Percentiles rank a stretch among this genome's conserved stretches.
Conservation (phyloP, 2,888 invertebrate species). For the Matsumyia berberina region DNA sequence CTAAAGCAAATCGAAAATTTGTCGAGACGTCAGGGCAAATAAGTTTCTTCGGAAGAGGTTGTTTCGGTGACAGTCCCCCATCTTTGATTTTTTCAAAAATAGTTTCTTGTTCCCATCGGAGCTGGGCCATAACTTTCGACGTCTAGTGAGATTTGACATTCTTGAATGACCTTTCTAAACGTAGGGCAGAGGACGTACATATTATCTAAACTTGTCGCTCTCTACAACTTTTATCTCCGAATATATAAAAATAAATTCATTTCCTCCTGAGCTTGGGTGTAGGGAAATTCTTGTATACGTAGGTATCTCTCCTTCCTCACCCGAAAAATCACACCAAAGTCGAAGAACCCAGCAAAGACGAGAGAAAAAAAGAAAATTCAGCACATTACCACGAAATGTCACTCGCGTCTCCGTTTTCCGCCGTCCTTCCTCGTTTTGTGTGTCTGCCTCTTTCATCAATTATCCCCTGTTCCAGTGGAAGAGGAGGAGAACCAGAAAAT, state of each 20-base stretch:
- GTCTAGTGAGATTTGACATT: no score
- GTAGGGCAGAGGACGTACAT: no score
- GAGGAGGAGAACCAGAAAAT: constrained; percentile 29
- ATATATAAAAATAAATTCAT: constrained; percentile 4
- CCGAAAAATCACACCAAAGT: neutral
- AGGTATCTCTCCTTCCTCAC: constrained; percentile 7
- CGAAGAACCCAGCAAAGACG: constrained; percentile 8
- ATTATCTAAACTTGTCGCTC: neutral
- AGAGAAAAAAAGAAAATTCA: constrained; percentile 42
- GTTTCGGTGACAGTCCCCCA: no score
- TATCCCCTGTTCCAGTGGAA: constrained; percentile 43
- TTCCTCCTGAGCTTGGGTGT: constrained; percentile 1
- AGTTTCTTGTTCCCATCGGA: no score
- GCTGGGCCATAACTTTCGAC: no score
- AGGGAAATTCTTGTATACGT: constrained; percentile 45
- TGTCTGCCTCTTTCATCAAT: constrained; percentile 34
- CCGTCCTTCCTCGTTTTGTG: neutral
- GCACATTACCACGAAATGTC: constrained; percentile 57
- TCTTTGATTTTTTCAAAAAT: no score
- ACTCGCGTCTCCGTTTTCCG: constrained; percentile 35
- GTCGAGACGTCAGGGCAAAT: no score
- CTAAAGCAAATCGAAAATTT: no score
- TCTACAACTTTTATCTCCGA: neutral
- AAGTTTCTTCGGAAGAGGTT: no score
- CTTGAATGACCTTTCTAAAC: no score